Evolutionary conservation across 92 coral and sea anemone species (phyloP), one percentile per base, ranked within the genome.

Genomic region (Montipora capitata): DNA sequence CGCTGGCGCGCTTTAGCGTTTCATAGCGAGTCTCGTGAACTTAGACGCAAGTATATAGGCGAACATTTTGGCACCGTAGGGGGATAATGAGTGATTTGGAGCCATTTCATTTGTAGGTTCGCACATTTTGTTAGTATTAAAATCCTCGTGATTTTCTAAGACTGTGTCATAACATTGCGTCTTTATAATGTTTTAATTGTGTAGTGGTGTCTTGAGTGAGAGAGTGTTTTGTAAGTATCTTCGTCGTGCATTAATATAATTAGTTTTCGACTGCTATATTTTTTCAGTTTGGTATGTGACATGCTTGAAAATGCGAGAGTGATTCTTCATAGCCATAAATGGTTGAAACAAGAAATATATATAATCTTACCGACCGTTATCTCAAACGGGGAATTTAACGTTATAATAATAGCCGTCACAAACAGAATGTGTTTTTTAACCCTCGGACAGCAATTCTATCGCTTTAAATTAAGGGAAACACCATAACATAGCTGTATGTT

Each of bases 81-180:
- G 80, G 0, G 87, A 61, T 83, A 72, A 83, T 83, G 72, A 69
- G 43, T 41, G 13, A 16, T 56, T 73, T 83, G 61, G 63, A 83
- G 15, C 79, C 43, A 58, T 83, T 72, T 83, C 48, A 68, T 57
- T 69, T 20, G 72, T 49, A 63, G 85, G 58, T 80, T 51, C 49
- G 10, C 67, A 68, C 69, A 14, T 80, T 56, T 80, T 40, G 85
- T 67, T 68, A 48, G 77, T 52, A 68, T 27, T 27, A 27, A 27
- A 51, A 68, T 41, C 54, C 11, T 39, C 52, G 17, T 69, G 38
- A 45, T 68, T 51, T 16, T 80, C 76, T 44, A 51, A 80, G 42
- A 51, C 61, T 38, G 62, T 58, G 58, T 56, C 45, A 81, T 81
- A 72, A 17, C 77, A 39, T 45, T 52, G 54, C 66, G 12, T 38